Evolutionary conservation across 2,888 invertebrate species (phyloP).

Genomic region (Rhaphigaster nebulosa): DNA sequence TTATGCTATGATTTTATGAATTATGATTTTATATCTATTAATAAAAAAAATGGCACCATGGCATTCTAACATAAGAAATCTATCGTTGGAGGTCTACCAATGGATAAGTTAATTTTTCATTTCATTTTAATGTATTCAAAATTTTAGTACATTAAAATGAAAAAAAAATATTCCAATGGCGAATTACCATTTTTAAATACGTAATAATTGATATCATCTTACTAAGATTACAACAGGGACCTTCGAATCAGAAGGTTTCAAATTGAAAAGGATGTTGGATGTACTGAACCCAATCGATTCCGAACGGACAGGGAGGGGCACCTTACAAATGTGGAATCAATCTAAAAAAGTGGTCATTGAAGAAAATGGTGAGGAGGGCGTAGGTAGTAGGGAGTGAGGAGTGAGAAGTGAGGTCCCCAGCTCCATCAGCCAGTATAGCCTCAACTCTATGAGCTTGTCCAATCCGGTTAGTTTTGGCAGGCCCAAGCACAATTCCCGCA

Average conservation of each 20-base stretch:
- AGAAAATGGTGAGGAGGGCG: not conserved
- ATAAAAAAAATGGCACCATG: too few species aligned
- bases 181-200: too few species aligned
- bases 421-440: not conserved
- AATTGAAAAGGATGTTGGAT: not conserved
- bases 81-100: too few species aligned
- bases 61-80: too few species aligned
- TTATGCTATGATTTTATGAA: too few species aligned
- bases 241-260: not conserved
- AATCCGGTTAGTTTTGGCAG: not conserved
- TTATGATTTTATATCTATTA: too few species aligned
- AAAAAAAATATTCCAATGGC: too few species aligned
- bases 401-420: not conserved
- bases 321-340: not conserved
- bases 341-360: conserved; percentile 17
- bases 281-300: not conserved
- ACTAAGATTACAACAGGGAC: not conserved
- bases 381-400: not conserved
- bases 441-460: not conserved
- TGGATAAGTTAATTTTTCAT: too few species aligned
- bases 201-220: too few species aligned
- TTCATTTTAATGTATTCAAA: too few species aligned
- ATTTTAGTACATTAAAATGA: too few species aligned
- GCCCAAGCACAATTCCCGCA: not conserved
- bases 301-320: not conserved